Evolutionary conservation across 2,888 invertebrate species (phyloP), one percentile per base, ranked within the genome.

Genomic region (Diadegma fenestrale): DNA sequence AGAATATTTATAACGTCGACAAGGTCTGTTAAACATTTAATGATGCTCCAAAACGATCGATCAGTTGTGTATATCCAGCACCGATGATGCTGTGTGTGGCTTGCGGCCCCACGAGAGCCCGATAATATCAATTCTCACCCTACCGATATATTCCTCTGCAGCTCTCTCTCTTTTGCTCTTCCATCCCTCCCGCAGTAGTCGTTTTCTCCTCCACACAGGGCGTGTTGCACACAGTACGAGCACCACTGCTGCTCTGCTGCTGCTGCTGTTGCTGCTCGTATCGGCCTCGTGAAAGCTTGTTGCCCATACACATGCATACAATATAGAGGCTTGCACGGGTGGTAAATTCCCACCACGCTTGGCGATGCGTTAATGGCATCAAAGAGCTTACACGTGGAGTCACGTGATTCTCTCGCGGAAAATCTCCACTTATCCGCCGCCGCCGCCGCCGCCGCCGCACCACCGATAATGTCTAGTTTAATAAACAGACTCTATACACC

Each of bases 361-460:
- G 81, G 69, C 72, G 83, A 80, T 85, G 77, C 83, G 79, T 81
- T 87, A 85, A 85, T 87, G 83, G 81, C 81, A 85, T 81, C 83
- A 85, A 83, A 87, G 76, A 76, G 81, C 87, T 85, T 79, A 75
- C 81, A 80, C 85, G 83, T 71, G 71, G 79, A 85, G 79, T 87
- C 85, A 85, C 83, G 76, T 80, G 84, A 76, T 81, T 81, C 66
- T 72, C 75, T 72, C 51, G 43, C 43, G 76, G 69, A 82, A 75
- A 85, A 85, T 82, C 82, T 80, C 85, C 69, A 63, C 81, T 85
- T 85, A 81, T 33, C 73, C 71, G 48, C 63, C 73, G 19, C 37
- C 63, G 37, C 51, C 75, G 80, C 37, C 63, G 37, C 51, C 75
- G 80, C 37, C 63, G 37, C 51, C 75, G 80, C n/a, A n/a, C 37